Evolutionary conservation across 2,113 vertebrate species (phyloP), one percentile per base, ranked within the genome.

Genomic region (Hystrix brachyura): DNA sequence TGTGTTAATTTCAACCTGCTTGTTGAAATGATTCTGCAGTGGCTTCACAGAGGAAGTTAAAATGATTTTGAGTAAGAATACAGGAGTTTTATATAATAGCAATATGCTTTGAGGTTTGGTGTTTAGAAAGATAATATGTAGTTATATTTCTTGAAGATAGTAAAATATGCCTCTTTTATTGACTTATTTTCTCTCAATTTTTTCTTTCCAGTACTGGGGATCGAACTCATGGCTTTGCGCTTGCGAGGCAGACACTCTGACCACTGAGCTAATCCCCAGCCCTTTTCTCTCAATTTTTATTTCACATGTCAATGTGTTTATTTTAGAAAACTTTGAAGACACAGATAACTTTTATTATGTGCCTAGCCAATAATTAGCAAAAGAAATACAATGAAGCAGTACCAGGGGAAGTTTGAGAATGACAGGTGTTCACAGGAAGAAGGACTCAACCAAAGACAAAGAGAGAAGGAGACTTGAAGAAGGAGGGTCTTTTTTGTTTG

Each of bases 1-100:
- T 38, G 38, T 38, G 38, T 38, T 38, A 38, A n/a, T 29, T 19
- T 80, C 91, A 43, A 48, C 6, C 38, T 82, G n/a, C 32, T 84
- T 74, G 23, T 83, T 67, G 34, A 64, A 57, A 84, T 80, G 69
- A 87, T 90, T 90, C 62, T 81, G 18, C 12, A 81, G 14, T 48
- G 86, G 17, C 38, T 97, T 92, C 92, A 55, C 12, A 93, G 60
- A 59, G 25, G n/a, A 94, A 96, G 53, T 62, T 81, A 92, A 85
- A 71, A n/a, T 55, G 3, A 19, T 94, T 92, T 90, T 91, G 3
- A 80, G 10, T 84, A 48, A 79, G 59, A 90, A 69, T 65, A 76
- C 46, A 64, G 12, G 29, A 32, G 3, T 86, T 92, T 88, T 86
- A 21, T 82, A 71, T 76, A 76, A 71, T 60, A 92, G 46, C 29